Base-by-base conservation (phyloP, 2,113 vertebrate genomes). In the Leptocoma aspasia region DNA sequence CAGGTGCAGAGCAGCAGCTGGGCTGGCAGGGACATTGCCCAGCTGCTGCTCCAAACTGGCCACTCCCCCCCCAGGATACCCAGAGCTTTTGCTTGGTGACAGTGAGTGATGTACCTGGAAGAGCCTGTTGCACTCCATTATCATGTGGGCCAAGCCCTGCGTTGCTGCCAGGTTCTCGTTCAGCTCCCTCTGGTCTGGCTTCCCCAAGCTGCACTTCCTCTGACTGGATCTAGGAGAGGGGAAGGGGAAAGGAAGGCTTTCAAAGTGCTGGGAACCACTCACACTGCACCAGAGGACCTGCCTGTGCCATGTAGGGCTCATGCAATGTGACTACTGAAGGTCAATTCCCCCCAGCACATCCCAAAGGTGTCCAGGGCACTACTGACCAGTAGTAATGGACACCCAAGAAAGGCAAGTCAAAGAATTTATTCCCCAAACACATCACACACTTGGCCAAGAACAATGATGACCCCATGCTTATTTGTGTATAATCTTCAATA, bases 101-200 rank as follows among this genome's bases (percentile, higher is more conserved):
- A 35, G 2, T 21, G 24, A 13, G 31, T 3, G 26, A 24, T 2
- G 0, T 96, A 99, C 99, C 98, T 99, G 98, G 97, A 99, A 99
- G 56, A 99, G 98, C 15, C 95, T 97, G 70, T 93, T 95, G 39
- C 98, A 98, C 95, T 99, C 98, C 2, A 94, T 97, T 72, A 99
- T 98, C 99, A 99, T 99, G 87, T 97, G 97, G 26, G 98, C 98
- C 93, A 99, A 85, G 28, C 98, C 98, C 89, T 99, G 98, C 0
- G 98, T 98, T n/a, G 99, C 99, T 17, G 99, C 99, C 65, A 99
- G 90, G 91, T 98, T 99, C 96, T 99, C 99, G 18, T 82, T 99
- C 53, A 99, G 97, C 92, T 99, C 99, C 68, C 98, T 96, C 97
- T 99, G 98, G 90, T 99, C 98, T 2, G 99, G 99, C 30, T 98